Evolutionary conservation across 2,888 invertebrate genomes (phyloP).

Genomic region (Dione juno): DNA sequence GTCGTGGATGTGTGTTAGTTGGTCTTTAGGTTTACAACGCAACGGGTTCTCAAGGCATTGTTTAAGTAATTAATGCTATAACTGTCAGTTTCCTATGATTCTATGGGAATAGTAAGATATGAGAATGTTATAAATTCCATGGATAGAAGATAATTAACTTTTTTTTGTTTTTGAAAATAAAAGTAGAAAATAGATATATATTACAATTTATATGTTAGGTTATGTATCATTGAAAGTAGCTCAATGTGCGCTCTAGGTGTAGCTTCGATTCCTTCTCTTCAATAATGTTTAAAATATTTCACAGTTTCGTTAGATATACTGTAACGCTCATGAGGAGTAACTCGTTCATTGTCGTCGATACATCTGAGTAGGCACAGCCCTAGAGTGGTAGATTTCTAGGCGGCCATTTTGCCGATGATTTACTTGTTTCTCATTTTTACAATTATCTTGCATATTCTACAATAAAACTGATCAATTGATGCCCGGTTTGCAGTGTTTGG

Average conservation of each 20-base stretch:
- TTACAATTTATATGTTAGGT: neutral
- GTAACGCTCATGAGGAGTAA: too few relatives aligned
- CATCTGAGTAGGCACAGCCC: too few relatives aligned
- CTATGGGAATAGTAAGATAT: constrained; percentile 58
- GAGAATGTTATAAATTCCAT: constrained; percentile 34
- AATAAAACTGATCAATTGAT: too few relatives aligned
- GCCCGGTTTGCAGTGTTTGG: too few relatives aligned
- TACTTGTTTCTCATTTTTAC: too few relatives aligned
- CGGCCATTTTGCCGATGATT: too few relatives aligned
- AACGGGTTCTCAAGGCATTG: constrained; percentile 69
- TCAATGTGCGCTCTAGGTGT: too few relatives aligned
- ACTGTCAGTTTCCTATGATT: constrained; percentile 68
- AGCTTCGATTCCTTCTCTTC: neutral
- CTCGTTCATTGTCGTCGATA: too few relatives aligned
- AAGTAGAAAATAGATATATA: neutral
- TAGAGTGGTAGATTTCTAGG: too few relatives aligned
- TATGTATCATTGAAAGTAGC: neutral
- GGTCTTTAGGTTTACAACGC: constrained; percentile 77
- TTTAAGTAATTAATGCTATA: constrained; percentile 64
- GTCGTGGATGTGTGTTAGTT: constrained; percentile 65
- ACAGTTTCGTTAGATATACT: too few relatives aligned
- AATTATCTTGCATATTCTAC: too few relatives aligned
- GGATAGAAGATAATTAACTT: neutral
- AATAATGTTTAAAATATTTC: too few relatives aligned
- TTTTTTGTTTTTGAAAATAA: constrained; percentile 12